Evolutionary conservation across 2,797 vertebrate species (phyloP).

Genomic region (Manis javanica): DNA sequence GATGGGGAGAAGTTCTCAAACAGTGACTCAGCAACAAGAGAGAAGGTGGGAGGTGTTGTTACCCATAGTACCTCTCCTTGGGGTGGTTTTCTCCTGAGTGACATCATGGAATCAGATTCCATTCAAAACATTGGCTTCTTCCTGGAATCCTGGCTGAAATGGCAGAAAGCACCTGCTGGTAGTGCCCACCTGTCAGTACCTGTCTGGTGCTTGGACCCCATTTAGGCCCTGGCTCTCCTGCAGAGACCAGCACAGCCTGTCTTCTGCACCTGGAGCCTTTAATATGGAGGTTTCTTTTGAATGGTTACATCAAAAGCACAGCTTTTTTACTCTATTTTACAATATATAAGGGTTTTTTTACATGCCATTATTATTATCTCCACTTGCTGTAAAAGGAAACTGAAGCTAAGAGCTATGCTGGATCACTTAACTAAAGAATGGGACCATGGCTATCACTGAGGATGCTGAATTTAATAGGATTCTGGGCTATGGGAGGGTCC

Average conservation of each 20-base stretch:
- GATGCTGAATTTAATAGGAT: no score
- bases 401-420: neutral
- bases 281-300: neutral
- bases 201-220: neutral
- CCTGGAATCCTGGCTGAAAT: neutral
- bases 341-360: neutral
- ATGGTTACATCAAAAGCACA: neutral
- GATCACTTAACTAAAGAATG: neutral
- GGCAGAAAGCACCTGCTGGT: neutral
- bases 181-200: neutral
- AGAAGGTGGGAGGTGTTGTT: neutral
- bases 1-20: neutral
- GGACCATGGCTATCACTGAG: neutral
- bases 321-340: neutral
- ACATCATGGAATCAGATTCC: constrained; percentile 17
- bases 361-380: neutral
- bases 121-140: constrained; percentile 21
- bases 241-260: neutral
- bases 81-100: constrained; percentile 48
- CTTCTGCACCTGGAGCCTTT: neutral
- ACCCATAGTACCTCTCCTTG: neutral
- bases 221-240: neutral
- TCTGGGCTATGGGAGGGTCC: neutral
- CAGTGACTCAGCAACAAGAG: neutral
- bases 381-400: neutral